These are phyloP conservation scores for Melangyna quadrimaculata DNA, from an alignment of 2,888 invertebrate species.

Conservation along the genomic window DNA sequence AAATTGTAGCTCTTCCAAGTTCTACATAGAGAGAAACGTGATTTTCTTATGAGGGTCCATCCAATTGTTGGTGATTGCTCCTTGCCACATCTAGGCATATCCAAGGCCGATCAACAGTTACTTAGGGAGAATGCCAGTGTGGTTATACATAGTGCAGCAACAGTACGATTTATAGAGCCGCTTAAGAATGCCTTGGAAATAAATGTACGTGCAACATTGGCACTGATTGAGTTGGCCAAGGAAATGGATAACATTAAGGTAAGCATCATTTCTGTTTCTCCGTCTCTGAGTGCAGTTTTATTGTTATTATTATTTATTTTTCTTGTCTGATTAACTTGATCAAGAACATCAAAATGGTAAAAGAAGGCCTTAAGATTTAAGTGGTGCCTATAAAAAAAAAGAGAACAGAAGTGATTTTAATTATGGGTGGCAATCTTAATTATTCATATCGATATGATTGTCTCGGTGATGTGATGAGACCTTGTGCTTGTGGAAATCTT, in stretches of 20 bases:
- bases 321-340: not conserved
- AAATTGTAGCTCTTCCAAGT: constrained; percentile 73
- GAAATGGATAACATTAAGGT: constrained; percentile 85
- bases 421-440: not conserved
- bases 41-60: constrained; percentile 79
- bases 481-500: constrained; percentile 13
- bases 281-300: not conserved
- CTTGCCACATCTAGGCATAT: constrained; percentile 79
- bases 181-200: constrained; percentile 86
- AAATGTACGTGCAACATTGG: constrained; percentile 86
- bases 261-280: too few relatives aligned
- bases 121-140: constrained; percentile 81
- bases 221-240: constrained; percentile 85
- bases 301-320: not conserved
- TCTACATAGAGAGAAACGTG: constrained; percentile 74
- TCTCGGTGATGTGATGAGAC: not conserved
- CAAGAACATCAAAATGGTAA: not conserved
- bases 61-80: constrained; percentile 80
- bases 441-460: not conserved
- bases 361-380: not conserved
- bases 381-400: not conserved
- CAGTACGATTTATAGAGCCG: constrained; percentile 89
- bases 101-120: constrained; percentile 76
- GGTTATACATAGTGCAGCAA: constrained; percentile 94
- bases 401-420: constrained; percentile 26